phyloP scores from a whole-genome alignment of 2,797 vertebrate species.

The Fratercula arctica region DNA sequence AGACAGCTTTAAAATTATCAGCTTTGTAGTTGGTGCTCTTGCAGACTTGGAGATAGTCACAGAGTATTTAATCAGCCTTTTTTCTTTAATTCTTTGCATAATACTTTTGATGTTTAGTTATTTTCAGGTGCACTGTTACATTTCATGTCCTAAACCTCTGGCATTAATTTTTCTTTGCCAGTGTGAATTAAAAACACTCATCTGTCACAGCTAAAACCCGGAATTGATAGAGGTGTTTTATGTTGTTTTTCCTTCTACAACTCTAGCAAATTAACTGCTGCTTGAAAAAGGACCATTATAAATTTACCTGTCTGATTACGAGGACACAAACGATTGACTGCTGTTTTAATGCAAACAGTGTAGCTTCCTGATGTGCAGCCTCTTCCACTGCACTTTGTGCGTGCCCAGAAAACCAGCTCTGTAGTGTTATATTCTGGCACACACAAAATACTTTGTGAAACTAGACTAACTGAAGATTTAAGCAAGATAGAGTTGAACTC shows the following conservation, averaged over 20 bases:
- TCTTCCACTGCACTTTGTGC: not conserved
- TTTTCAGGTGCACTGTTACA: not conserved
- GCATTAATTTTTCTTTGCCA: not conserved
- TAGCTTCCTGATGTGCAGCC: not conserved
- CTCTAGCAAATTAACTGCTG: not conserved
- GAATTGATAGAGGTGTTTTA: not conserved
- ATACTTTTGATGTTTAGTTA: not conserved
- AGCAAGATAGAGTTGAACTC: not conserved
- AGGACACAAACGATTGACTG: not conserved
- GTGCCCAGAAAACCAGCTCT: not conserved
- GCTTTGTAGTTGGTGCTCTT: not conserved
- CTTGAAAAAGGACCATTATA: not conserved
- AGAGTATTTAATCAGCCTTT: not conserved
- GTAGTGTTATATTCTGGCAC: not conserved
- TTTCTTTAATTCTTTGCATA: not conserved
- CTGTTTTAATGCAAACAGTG: not conserved
- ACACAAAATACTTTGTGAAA: not conserved
- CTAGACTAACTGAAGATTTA: not conserved
- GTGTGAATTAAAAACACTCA: not conserved
- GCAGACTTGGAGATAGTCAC: not conserved
- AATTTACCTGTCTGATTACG: not conserved
- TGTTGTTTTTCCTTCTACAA: not conserved
- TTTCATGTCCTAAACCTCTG: not conserved
- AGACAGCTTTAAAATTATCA: not conserved
- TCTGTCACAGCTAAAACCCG: not conserved